Evolutionary conservation across 2,797 vertebrate species (phyloP).

Genomic region (Euthynnus affinis): DNA sequence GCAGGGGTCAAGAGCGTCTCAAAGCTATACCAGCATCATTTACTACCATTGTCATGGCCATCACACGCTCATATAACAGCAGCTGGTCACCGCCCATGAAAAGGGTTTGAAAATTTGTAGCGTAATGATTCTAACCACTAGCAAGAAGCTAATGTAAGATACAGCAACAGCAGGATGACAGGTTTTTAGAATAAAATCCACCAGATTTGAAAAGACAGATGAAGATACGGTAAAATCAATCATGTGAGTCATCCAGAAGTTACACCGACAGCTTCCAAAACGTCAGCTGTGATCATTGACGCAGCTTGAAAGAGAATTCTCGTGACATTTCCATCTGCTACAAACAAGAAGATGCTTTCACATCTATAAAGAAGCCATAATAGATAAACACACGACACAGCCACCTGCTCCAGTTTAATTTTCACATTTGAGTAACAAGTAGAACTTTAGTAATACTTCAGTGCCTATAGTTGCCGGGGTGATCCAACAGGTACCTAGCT

Average conservation of each 20-base stretch:
- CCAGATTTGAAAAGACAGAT: not conserved
- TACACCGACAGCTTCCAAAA: not conserved
- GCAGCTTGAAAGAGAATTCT: not conserved
- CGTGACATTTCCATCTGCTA: not conserved
- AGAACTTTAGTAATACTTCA: too few relatives aligned
- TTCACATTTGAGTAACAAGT: too few relatives aligned
- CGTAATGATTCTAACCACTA: not conserved
- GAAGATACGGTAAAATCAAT: not conserved
- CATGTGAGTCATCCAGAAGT: constrained; percentile 3
- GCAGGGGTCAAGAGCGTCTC: constrained; percentile 70
- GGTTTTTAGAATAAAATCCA: not conserved
- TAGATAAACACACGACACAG: too few relatives aligned
- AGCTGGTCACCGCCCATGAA: constrained; percentile 5
- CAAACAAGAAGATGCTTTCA: too few relatives aligned
- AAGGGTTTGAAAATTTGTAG: constrained; percentile 11
- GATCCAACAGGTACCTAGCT: too few relatives aligned
- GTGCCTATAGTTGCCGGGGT: too few relatives aligned
- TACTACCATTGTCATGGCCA: constrained; percentile 47
- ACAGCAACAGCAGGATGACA: not conserved
- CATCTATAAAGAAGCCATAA: too few relatives aligned
- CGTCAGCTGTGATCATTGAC: not conserved
- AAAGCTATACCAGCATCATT: constrained; percentile 46
- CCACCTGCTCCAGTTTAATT: too few relatives aligned
- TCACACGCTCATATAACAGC: constrained; percentile 38
- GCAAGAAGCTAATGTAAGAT: not conserved